Percentiles rank a stretch among this genome's conserved stretches.
Evolutionary conservation across 2,888 invertebrate genomes (phyloP).

Genomic region (Lagria hirta): DNA sequence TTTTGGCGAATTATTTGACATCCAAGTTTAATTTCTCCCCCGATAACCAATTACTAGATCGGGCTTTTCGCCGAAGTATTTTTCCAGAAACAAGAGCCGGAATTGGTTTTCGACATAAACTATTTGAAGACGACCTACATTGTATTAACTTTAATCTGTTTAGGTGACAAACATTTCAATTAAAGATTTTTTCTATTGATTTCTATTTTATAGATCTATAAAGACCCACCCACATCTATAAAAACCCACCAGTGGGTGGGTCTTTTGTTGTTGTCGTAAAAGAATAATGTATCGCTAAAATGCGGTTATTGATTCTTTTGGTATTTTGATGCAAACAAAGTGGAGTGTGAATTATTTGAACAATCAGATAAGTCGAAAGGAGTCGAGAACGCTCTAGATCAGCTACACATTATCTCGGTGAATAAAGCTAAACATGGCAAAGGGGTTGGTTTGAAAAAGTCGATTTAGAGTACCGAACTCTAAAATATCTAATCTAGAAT

Average conservation of each 20-base stretch:
- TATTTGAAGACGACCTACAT: conserved; percentile 16
- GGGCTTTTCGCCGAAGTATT: conserved; percentile 18
- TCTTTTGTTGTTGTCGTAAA: too few species aligned
- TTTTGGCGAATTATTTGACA: conserved; percentile 3
- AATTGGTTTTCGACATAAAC: conserved; percentile 26
- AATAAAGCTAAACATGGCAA: conserved; percentile 29
- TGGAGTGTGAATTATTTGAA: conserved; percentile 28
- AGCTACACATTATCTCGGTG: conserved; percentile 27
- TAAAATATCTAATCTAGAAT: conserved; percentile 52
- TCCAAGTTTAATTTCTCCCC: conserved; percentile 14
- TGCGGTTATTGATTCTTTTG: conserved; percentile 16
- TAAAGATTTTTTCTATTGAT: too few species aligned
- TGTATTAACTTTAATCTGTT: conserved; percentile 9
- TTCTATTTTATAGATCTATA: too few species aligned
- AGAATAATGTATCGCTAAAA: conserved; percentile 12
- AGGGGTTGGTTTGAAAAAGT: conserved; percentile 46
- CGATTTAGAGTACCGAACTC: conserved; percentile 50
- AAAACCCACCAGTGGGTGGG: too few species aligned
- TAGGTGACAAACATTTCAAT: too few species aligned
- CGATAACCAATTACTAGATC: conserved; percentile 11
- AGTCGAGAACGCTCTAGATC: conserved; percentile 18
- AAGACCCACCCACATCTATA: too few species aligned
- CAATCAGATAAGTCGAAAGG: conserved; percentile 27
- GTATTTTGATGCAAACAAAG: conserved; percentile 27
- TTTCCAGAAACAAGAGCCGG: conserved; percentile 14